Evolutionary conservation across 2,113 vertebrate genomes (phyloP).

Genomic region (Mesitornis unicolor): DNA sequence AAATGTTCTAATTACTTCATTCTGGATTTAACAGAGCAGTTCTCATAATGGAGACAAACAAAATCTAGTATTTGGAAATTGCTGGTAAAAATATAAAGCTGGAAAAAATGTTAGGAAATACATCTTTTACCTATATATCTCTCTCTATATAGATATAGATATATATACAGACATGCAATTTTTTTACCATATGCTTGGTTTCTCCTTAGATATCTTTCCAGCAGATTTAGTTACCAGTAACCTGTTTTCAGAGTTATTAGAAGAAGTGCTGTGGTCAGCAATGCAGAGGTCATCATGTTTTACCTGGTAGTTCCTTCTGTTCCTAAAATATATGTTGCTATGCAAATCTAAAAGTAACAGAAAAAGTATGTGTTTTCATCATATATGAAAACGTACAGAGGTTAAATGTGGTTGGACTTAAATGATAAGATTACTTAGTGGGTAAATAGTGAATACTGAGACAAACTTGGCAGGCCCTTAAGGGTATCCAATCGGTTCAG

Average conservation of each 20-base stretch:
- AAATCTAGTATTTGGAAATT: background rate
- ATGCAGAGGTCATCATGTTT: background rate
- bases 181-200: background rate
- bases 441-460: background rate
- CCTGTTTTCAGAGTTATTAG: background rate
- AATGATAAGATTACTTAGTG: background rate
- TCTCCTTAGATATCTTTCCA: background rate
- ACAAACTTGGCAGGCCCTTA: background rate
- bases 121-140: background rate
- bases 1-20: background rate
- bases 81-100: background rate
- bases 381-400: background rate
- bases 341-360: background rate
- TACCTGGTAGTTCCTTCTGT: background rate
- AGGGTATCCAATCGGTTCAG: background rate
- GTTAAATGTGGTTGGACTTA: background rate
- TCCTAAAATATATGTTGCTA: background rate
- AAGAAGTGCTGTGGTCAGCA: background rate
- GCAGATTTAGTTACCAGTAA: background rate
- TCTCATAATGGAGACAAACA: background rate
- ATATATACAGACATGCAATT: too few relatives aligned
- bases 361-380: background rate
- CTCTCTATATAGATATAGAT: too few relatives aligned
- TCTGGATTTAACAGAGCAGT: background rate
- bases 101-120: background rate